phyloP scores from a whole-genome alignment of 2,888 invertebrate species.

The Pelosia muscerda region DNA sequence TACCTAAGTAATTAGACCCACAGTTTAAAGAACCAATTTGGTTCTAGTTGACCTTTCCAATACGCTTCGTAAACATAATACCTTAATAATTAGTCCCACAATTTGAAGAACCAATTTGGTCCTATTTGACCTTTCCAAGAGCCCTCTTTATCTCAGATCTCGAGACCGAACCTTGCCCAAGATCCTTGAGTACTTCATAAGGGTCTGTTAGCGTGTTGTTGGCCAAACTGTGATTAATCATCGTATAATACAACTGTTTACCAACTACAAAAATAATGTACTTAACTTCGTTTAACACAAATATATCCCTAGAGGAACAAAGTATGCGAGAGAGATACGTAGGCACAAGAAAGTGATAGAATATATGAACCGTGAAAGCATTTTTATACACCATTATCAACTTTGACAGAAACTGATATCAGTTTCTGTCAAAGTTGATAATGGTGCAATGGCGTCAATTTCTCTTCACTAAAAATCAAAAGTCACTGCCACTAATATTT shows the following conservation, averaged over 20 bases:
- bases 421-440: too few relatives aligned
- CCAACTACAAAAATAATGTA: too few relatives aligned
- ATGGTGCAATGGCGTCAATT: too few relatives aligned
- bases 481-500: too few relatives aligned
- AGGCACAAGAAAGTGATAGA: too few relatives aligned
- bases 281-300: too few relatives aligned
- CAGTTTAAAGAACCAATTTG: conserved; percentile 9
- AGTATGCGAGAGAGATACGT: too few relatives aligned
- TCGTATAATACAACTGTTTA: background rate
- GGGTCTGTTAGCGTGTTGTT: background rate
- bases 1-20: conserved; percentile 1
- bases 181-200: background rate
- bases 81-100: background rate
- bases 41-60: conserved; percentile 8
- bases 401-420: too few relatives aligned
- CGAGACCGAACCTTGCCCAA: conserved; percentile 7
- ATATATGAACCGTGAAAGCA: too few relatives aligned
- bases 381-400: too few relatives aligned
- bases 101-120: conserved; percentile 7
- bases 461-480: too few relatives aligned
- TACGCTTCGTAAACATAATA: background rate
- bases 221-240: background rate
- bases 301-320: too few relatives aligned
- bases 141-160: conserved; percentile 3
- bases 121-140: conserved; percentile 9